Evolutionary conservation across 2,888 invertebrate species (phyloP), one percentile per base, ranked within the genome.

Genomic region (Acleris cristana): DNA sequence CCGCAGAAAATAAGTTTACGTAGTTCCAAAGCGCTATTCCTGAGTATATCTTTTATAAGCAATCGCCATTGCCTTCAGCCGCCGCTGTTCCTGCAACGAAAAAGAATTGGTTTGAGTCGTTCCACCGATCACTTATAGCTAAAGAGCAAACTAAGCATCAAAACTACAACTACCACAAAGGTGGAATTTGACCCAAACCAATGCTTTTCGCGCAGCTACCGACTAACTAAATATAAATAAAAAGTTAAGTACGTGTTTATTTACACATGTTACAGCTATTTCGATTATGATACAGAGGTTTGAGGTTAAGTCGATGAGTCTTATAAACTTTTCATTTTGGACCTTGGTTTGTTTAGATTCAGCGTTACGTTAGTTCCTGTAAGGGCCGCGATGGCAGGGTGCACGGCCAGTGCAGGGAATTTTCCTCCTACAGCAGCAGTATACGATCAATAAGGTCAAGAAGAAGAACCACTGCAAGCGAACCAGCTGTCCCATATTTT

Each of bases 141-240:
- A 71, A n/a, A n/a, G 68, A 69, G 69, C 59, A 70, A 69, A 71
- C 74, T 75, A 79, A 72, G 71, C 69, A 68, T 58, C 68, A 73
- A 60, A 62, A 72, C 73, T 69, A 40, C 40, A 70, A 68, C 64
- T 72, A 56, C 16, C 69, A 72, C 61, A 71, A 69, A 76, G 83
- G 88, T 89, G 89, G 88, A 90, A 83, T 78, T 82, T 83, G 87
- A 89, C 89, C 87, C 89, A 89, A 88, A 87, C 82, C 86, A 85
- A 87, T 81, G 76, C 79, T 82, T 86, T 79, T 64, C 73, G 72
- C 76, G 76, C 77, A 64, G 26, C 49, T 34, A 49, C n/a, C 19
- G n/a, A 58, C 8, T n/a, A 48, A 60, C 49, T 60, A 60, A 30
- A 1, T 48, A 19, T n/a, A 64, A 51, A 51, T n/a, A 55, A n/a